These are phyloP conservation scores for Apis laboriosa DNA, from an alignment of 1,140 invertebrate genomes.

Conservation along the genomic window DNA sequence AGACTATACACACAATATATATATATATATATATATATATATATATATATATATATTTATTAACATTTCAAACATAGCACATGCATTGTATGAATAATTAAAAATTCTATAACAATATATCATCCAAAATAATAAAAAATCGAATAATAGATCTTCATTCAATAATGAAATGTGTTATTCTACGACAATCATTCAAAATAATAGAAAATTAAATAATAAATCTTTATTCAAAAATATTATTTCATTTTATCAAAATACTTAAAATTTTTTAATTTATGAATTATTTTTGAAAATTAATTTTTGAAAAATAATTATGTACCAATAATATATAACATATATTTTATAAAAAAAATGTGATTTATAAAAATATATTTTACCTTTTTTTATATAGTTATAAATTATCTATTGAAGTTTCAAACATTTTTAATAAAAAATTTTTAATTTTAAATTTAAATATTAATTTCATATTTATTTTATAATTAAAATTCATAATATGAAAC, in stretches of 20 bases:
- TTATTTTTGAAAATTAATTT: background rate
- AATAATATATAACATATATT: background rate
- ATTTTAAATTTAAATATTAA: background rate
- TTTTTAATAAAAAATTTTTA: background rate
- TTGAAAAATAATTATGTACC: background rate
- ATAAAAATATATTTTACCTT: background rate
- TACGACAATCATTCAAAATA: background rate
- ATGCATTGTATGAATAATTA: no score
- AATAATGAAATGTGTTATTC: slow-evolving; percentile 19
- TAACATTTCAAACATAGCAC: no score
- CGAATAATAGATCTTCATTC: no score
- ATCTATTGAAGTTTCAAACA: no score
- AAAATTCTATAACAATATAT: no score
- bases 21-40: no score
- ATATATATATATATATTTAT: no score
- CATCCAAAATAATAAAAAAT: no score
- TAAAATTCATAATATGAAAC: slow-evolving; percentile 6
- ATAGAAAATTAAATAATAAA: background rate
- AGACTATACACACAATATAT: background rate
- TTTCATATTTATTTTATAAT: background rate
- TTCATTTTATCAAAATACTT: background rate
- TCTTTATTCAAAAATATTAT: background rate
- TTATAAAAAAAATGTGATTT: background rate
- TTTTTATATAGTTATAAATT: background rate
- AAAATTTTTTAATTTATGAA: background rate